Conservation (phyloP, 2,888 invertebrate species). For the Dione juno region DNA sequence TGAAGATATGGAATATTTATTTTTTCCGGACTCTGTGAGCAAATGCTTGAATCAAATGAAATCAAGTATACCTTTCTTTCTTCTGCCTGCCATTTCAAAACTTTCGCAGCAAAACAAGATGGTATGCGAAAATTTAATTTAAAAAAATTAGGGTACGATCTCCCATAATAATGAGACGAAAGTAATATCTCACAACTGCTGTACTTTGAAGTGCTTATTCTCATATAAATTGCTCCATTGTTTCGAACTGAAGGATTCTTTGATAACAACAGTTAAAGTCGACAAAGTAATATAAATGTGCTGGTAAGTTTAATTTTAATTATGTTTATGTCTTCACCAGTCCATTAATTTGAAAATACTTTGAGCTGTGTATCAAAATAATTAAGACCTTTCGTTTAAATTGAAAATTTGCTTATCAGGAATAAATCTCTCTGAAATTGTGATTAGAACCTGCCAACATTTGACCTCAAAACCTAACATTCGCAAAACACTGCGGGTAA, state of each 20-base stretch:
- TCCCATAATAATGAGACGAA: conserved; percentile 45
- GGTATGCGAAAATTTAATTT: conserved; percentile 48
- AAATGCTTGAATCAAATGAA: conserved; percentile 19
- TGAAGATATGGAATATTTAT: conserved; percentile 2
- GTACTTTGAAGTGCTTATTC: conserved; percentile 45
- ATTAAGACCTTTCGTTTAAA: conserved; percentile 4
- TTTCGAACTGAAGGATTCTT: conserved; percentile 38
- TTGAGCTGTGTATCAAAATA: conserved; percentile 20
- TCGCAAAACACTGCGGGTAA: neutral
- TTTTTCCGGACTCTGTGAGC: conserved; percentile 14
- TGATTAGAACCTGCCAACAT: neutral
- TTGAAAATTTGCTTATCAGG: conserved; percentile 18
- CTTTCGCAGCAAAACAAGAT: conserved; percentile 44
- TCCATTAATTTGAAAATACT: conserved; percentile 27
- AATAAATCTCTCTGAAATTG: neutral
- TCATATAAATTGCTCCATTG: conserved; percentile 47
- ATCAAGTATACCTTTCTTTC: conserved; percentile 39
- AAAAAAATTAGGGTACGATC: conserved; percentile 47
- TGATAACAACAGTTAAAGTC: conserved; percentile 38
- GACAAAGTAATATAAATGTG: conserved; percentile 40
- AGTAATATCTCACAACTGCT: conserved; percentile 44
- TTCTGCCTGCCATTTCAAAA: conserved; percentile 38
- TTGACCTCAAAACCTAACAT: no score
- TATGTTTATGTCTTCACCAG: conserved; percentile 32
- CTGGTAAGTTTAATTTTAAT: conserved; percentile 37